Conservation (phyloP, 2,113 vertebrate genomes). For the Xerus inauris region DNA sequence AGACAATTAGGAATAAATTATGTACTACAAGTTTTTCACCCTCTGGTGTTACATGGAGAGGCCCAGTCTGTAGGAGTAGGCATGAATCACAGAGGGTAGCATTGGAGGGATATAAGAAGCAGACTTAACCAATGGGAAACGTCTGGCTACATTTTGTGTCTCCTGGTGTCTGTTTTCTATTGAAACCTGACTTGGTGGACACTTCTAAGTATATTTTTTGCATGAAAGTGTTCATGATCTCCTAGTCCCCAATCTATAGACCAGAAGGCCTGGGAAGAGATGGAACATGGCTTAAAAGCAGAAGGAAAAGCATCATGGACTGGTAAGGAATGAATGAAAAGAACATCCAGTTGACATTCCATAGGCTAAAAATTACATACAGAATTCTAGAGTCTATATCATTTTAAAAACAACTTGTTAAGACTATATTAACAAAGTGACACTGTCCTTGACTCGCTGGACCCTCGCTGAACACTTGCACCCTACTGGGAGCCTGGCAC, state of each 20-base stretch:
- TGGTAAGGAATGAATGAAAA: neutral
- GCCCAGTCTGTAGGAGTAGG: neutral
- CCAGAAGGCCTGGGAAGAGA: neutral
- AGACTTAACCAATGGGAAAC: neutral
- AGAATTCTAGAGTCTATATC: neutral
- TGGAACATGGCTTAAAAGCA: neutral
- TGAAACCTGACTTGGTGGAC: neutral
- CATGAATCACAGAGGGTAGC: neutral
- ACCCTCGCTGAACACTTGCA: neutral
- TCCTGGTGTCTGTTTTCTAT: neutral
- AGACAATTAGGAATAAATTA: neutral
- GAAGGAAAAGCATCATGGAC: neutral
- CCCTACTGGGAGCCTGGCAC: neutral
- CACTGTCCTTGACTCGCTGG: neutral
- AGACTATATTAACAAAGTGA: neutral
- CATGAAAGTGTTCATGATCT: neutral
- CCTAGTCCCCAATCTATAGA: neutral
- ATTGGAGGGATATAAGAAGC: neutral
- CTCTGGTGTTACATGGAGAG: neutral
- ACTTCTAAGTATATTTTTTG: neutral
- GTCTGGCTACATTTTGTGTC: rapidly evolving
- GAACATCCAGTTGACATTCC: neutral
- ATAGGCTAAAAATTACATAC: neutral
- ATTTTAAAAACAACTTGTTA: neutral
- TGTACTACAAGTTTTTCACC: neutral